Evolutionary conservation across 2,113 vertebrate species (phyloP).

Genomic region (Pollimyrus isidori): DNA sequence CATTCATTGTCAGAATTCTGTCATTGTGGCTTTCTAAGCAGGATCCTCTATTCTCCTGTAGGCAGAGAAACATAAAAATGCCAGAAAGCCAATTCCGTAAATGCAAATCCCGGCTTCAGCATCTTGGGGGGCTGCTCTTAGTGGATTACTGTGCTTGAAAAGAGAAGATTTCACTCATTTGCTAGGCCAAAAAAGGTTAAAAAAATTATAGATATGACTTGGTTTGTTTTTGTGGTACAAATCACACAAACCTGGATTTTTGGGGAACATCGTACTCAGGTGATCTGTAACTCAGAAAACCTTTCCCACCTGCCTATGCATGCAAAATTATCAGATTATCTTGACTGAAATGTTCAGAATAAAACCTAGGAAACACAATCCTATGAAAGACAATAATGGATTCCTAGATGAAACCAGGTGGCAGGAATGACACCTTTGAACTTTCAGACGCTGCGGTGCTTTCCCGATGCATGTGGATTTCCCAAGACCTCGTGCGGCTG

Average conservation of each 20-base stretch:
- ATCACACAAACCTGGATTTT: neutral
- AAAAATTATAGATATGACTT: conserved; percentile 15
- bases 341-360: neutral
- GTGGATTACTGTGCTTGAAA: conserved; percentile 4
- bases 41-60: neutral
- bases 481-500: neutral
- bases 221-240: conserved; percentile 44
- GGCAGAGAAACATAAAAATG: neutral
- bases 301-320: neutral
- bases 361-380: neutral
- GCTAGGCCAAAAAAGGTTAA: conserved; percentile 32
- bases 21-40: neutral
- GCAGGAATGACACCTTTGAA: neutral
- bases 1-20: neutral
- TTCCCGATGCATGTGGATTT: neutral
- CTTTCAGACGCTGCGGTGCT: neutral
- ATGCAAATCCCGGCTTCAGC: neutral
- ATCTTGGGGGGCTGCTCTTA: neutral
- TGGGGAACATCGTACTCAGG: neutral
- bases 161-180: conserved; percentile 31
- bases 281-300: neutral
- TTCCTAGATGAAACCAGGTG: neutral
- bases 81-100: neutral
- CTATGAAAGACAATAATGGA: neutral
- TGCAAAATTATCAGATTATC: neutral